Base-by-base conservation (phyloP, 1,140 invertebrate species). In the Cherax destructor region DNA sequence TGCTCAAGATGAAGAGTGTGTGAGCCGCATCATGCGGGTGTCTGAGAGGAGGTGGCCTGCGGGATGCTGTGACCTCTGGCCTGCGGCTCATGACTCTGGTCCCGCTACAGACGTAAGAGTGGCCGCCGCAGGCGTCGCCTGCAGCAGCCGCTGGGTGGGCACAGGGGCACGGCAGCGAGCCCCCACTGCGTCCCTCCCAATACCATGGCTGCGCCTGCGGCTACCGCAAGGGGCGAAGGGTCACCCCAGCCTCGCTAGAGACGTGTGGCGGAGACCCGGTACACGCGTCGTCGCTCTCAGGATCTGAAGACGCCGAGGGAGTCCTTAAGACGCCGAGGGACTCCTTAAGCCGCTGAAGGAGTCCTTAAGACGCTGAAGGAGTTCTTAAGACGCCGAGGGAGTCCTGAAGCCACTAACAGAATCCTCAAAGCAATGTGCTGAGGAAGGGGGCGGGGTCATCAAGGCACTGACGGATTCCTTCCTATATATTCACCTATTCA, bases 251-350 rank as follows among this genome's bases (percentile, higher is more conserved):
- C 76, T 84, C 24, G 80, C 83, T 61, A 77, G 88, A 72, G 88
- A 91, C 88, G 88, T 91, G 88, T 91, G 88, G 74, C 88, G 83
- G 83, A 80, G 77, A 16, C 72, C 72, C 88, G 13, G 83, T 76
- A 91, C 88, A 91, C 88, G 88, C 88, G 88, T 91, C 83, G 18
- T 41, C 83, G 83, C 88, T 86, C 88, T 65, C 88, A 91, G 52
- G 69, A 74, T 11, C 11, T 30, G 11, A 69, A 5, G 13, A 21
- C 21, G 65, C 30, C 30, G 30, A 41, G 30, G 30, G 30, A 41
- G 30, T 41, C 30, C 30, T 41, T 41, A 9, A 9, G 56, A 59
- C 56, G 56, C 30, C 30, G 56, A 59, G 56, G 56, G 9, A 59
- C 1, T 11, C 56, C 3, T 59, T 59, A 59, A 41, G 30, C 1